These are phyloP conservation scores for Prolemur simus DNA, from an alignment of 2,113 vertebrate genomes.

Conservation along the genomic window DNA sequence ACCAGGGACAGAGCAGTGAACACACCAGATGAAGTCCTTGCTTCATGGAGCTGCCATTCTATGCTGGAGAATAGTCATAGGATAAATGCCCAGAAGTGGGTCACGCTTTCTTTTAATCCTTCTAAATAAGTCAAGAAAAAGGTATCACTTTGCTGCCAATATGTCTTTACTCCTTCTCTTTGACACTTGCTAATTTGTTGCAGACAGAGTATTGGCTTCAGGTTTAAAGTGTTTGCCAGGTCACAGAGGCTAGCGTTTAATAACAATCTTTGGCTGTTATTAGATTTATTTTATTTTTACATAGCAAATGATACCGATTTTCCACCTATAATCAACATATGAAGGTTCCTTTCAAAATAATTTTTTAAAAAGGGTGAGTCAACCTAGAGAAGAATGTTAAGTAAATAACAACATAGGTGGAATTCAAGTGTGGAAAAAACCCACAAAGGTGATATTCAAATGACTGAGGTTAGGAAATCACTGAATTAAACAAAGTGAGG, in stretches of 20 bases:
- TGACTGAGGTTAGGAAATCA: background rate
- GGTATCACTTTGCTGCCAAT: background rate
- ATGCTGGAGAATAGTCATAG: background rate
- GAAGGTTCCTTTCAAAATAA: background rate
- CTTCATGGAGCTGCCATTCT: background rate
- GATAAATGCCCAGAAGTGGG: background rate
- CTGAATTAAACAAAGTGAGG: background rate
- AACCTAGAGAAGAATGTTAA: constrained; percentile 10
- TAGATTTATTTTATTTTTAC: constrained; percentile 24
- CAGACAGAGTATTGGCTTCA: background rate
- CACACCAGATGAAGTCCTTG: background rate
- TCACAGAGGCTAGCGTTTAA: background rate
- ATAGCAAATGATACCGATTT: background rate
- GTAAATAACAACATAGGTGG: background rate
- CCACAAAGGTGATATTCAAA: background rate
- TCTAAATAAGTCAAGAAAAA: background rate
- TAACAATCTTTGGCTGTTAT: background rate
- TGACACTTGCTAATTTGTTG: background rate
- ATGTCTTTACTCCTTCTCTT: background rate
- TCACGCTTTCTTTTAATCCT: background rate
- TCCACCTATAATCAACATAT: background rate
- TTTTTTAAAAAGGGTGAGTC: background rate
- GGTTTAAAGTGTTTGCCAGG: background rate
- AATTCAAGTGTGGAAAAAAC: background rate
- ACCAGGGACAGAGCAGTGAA: background rate